These are phyloP conservation scores for Tenthredo scrophulariae DNA, from an alignment of 2,888 invertebrate species.

Conservation along the genomic window DNA sequence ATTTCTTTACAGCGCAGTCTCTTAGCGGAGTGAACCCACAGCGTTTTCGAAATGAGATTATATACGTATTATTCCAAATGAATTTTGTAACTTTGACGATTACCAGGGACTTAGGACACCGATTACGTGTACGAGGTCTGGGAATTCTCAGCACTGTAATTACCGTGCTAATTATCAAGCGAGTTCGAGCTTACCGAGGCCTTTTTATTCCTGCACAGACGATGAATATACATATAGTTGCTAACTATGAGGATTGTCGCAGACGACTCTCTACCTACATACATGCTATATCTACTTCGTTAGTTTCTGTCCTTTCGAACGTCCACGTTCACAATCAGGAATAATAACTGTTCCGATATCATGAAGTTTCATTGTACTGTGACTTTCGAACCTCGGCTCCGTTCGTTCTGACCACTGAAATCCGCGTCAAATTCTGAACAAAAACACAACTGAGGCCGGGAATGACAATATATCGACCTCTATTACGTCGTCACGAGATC, in stretches of 20 bases:
- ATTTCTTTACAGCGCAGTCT: slow-evolving; percentile 56
- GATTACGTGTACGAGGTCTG: slow-evolving; percentile 10
- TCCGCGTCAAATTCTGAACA: neutral
- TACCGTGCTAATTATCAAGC: slow-evolving; percentile 14
- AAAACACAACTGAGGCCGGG: neutral
- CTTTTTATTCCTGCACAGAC: neutral
- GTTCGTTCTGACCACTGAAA: neutral
- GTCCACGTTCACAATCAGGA: neutral
- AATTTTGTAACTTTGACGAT: slow-evolving; percentile 37
- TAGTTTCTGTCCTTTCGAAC: neutral
- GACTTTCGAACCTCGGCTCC: neutral
- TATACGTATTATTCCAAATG: slow-evolving; percentile 22
- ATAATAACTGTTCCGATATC: neutral
- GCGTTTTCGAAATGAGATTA: slow-evolving; percentile 17
- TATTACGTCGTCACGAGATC: neutral
- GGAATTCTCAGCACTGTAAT: slow-evolving; percentile 29
- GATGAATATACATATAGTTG: neutral
- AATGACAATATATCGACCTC: neutral
- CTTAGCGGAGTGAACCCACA: slow-evolving; percentile 12
- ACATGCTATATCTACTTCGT: neutral
- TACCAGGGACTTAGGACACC: slow-evolving; percentile 16
- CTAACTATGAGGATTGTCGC: neutral
- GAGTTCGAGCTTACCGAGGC: slow-evolving; percentile 15
- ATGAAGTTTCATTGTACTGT: neutral
- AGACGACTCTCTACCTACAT: neutral